Percentiles rank a stretch among this genome's conserved stretches.
phyloP scores from a whole-genome alignment of 2,797 vertebrate species.

The Cichlasoma orientale region DNA sequence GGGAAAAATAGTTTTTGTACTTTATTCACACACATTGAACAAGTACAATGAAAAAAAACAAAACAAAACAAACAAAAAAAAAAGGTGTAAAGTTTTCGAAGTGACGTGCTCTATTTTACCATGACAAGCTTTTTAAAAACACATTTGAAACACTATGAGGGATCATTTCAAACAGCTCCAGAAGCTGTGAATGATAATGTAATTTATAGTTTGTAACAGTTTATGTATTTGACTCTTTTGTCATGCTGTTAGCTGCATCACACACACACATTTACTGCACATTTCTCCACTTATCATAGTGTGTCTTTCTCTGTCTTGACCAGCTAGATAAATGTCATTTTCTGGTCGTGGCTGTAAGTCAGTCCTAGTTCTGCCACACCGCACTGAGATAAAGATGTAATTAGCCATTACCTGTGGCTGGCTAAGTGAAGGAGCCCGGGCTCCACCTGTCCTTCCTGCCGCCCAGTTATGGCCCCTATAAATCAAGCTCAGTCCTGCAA shows the following conservation, averaged over 20 bases:
- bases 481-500: slow-evolving; percentile 81
- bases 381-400: slow-evolving; percentile 80
- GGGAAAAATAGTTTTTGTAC: slow-evolving; percentile 79
- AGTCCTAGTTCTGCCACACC: slow-evolving; percentile 60
- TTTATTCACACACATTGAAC: slow-evolving; percentile 75
- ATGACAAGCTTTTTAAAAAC: slow-evolving; percentile 81
- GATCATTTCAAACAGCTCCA: slow-evolving; percentile 60
- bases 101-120: slow-evolving; percentile 83
- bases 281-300: slow-evolving; percentile 57
- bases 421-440: slow-evolving; percentile 71
- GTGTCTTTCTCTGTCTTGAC: slow-evolving; percentile 49
- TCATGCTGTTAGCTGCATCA: slow-evolving; percentile 69
- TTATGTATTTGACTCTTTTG: slow-evolving; percentile 60
- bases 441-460: slow-evolving; percentile 74
- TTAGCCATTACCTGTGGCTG: slow-evolving; percentile 78
- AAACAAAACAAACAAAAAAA: slow-evolving; percentile 34
- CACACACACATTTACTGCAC: slow-evolving; percentile 56
- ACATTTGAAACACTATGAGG: slow-evolving; percentile 61
- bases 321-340: slow-evolving; percentile 60
- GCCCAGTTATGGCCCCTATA: slow-evolving; percentile 76
- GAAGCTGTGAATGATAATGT: slow-evolving; percentile 67
- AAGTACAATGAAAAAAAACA: slow-evolving; percentile 38
- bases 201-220: slow-evolving; percentile 77
- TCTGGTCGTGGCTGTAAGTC: slow-evolving; percentile 53
- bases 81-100: slow-evolving; percentile 77